Evolutionary conservation across 2,113 vertebrate genomes (phyloP).

Genomic region (Datnioides undecimradiatus): DNA sequence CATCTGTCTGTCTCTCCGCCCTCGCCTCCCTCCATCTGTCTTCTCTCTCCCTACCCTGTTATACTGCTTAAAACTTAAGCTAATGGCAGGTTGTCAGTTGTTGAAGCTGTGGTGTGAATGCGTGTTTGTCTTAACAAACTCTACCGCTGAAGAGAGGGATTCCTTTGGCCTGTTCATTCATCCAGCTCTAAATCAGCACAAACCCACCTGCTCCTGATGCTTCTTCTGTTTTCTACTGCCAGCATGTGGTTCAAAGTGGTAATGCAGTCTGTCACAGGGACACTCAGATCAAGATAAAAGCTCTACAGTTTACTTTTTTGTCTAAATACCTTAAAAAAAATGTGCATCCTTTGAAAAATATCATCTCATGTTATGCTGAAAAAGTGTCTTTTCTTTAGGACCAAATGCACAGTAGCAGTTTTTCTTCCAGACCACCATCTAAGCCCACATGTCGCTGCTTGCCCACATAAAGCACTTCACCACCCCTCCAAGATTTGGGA

Average conservation of each 20-base stretch:
- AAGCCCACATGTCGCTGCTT: slow-evolving; percentile 7
- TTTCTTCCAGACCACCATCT: slow-evolving; percentile 20
- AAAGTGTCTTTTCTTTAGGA: background rate
- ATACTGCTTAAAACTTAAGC: slow-evolving; percentile 30
- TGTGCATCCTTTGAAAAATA: background rate
- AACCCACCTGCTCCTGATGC: background rate
- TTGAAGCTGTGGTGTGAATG: background rate
- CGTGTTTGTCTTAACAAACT: background rate
- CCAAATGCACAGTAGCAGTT: background rate
- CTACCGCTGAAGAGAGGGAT: background rate
- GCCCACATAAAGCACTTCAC: slow-evolving; percentile 15
- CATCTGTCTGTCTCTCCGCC: slow-evolving; percentile 1
- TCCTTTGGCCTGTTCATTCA: background rate
- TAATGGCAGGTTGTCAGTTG: slow-evolving; percentile 57
- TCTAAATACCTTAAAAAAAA: background rate
- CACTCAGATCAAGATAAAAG: background rate
- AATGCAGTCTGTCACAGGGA: background rate
- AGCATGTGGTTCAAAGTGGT: slow-evolving; percentile 11
- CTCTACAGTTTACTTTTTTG: background rate
- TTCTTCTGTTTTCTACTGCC: slow-evolving; percentile 28
- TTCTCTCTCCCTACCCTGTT: slow-evolving; percentile 22
- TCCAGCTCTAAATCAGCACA: background rate
- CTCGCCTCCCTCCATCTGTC: slow-evolving; percentile 2
- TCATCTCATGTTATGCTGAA: background rate
- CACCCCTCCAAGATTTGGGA: slow-evolving; percentile 2